Evolutionary conservation across 2,888 invertebrate species (phyloP), one percentile per base, ranked within the genome.

Genomic region (Rhopalosiphum nymphaeae): DNA sequence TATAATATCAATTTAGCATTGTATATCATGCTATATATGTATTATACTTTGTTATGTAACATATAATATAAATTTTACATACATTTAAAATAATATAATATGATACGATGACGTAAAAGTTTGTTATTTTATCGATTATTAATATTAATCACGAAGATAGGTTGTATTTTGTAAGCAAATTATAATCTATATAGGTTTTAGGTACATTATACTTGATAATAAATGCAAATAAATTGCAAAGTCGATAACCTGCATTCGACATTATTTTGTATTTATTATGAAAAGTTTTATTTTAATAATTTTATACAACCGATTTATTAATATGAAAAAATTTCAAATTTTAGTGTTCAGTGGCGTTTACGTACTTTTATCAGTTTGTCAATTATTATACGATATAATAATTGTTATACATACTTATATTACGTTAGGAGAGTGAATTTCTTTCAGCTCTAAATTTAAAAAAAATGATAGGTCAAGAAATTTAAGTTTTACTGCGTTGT

Each of bases 251-350:
- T 16, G 67, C n/a, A n/a, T 36, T n/a, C 46, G n/a, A 57, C 29
- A 89, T 89, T 57, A 42, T 57, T 44, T 57, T 56, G 44, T 46
- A 29, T 44, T 36, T 29, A 16, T 56, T 89, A 57, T 89, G 57
- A 44, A 89, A 57, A 57, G 29, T 89, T 89, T 78, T 67, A 67
- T 67, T n/a, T 67, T 67, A n/a, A 67, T 7, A n/a, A 21, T 78
- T 78, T 78, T 36, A 36, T 36, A 0, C 21, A 44, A 57, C 42
- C 7, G 21, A 42, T 44, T 57, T 0, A 44, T 57, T 44, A 21
- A 57, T n/a, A 57, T 26, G 29, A 16, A 57, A 44, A 57, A 26
- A 61, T 16, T 13, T 44, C 9, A 29, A 56, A 13, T 25, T 61
- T 0, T 86, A n/a, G 42, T 57, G 29, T 57, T 61, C 21, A 29